A percentile compares a stretch with the other conserved stretches of the same genome.
Conservation (phyloP, 1,140 invertebrate species). For the Scylla paramamosain region DNA sequence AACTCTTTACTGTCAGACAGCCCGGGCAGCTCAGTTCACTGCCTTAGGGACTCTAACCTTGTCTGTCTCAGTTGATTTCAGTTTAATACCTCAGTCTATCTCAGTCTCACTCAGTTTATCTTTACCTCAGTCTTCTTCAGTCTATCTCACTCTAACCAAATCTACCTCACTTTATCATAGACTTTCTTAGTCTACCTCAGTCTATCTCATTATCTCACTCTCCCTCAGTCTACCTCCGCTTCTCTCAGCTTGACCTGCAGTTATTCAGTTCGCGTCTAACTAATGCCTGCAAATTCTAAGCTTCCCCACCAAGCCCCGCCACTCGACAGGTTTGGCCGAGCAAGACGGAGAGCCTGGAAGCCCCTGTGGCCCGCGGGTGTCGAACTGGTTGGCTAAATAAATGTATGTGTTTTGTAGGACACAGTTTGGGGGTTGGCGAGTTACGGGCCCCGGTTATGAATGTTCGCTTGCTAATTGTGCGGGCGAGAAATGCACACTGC, state of each 20-base stretch:
- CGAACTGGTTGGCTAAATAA: neutral
- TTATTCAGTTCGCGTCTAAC: neutral
- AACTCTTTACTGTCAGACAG: too few species aligned
- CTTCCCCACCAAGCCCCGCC: neutral
- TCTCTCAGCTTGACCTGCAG: neutral
- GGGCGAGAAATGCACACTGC: too few species aligned
- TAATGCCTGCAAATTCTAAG: neutral
- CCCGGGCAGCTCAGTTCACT: too few species aligned
- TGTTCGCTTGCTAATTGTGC: neutral
- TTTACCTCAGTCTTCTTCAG: neutral
- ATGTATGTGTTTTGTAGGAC: neutral
- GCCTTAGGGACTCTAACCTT: too few species aligned
- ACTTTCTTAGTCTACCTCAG: neutral
- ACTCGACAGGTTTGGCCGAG: neutral
- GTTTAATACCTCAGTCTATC: too few species aligned
- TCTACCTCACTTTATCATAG: neutral
- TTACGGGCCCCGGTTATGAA: neutral
- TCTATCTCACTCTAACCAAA: neutral
- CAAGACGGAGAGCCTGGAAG: neutral
- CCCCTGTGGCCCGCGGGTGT: neutral
- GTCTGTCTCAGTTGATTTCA: too few species aligned
- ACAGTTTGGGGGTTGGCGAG: neutral
- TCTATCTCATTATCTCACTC: neutral
- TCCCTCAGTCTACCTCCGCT: neutral
- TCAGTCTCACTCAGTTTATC: too few species aligned